Conservation (phyloP, 2,797 vertebrate genomes). For the Trematomus bernacchii region DNA sequence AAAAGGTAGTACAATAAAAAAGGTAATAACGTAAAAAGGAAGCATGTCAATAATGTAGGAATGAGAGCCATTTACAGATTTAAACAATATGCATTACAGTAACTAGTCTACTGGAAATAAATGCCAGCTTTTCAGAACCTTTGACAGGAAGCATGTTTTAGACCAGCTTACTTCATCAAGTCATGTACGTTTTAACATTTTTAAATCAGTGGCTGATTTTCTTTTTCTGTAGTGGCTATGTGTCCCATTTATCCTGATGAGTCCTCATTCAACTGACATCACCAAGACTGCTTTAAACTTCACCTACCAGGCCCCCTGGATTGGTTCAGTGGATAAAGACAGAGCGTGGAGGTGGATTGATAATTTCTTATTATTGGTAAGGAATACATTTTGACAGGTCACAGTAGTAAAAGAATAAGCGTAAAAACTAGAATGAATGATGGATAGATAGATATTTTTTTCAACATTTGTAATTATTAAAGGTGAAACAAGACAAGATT, state of each 20-base stretch:
- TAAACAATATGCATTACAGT: no score
- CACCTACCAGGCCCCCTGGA: slow-evolving; percentile 82
- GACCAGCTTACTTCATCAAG: no score
- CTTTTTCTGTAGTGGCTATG: slow-evolving; percentile 70
- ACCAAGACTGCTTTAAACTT: slow-evolving; percentile 77
- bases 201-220: background rate
- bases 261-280: slow-evolving; percentile 77
- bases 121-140: no score
- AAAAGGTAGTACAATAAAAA: background rate
- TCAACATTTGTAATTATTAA: background rate
- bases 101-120: no score
- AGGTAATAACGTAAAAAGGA: no score
- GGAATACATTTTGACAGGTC: slow-evolving; percentile 21
- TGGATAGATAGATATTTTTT: background rate
- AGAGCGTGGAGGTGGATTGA: slow-evolving; percentile 83
- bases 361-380: slow-evolving; percentile 69
- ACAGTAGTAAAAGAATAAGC: no score
- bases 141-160: no score
- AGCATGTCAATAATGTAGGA: no score
- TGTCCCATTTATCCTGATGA: slow-evolving; percentile 82
- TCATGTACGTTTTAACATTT: slow-evolving; percentile 3
- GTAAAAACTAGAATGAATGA: no score
- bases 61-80: no score
- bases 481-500: no score
- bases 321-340: slow-evolving; percentile 74